These are phyloP conservation scores for Drepanosiphum platanoidis DNA, from an alignment of 2,888 invertebrate species.

Conservation along the genomic window DNA sequence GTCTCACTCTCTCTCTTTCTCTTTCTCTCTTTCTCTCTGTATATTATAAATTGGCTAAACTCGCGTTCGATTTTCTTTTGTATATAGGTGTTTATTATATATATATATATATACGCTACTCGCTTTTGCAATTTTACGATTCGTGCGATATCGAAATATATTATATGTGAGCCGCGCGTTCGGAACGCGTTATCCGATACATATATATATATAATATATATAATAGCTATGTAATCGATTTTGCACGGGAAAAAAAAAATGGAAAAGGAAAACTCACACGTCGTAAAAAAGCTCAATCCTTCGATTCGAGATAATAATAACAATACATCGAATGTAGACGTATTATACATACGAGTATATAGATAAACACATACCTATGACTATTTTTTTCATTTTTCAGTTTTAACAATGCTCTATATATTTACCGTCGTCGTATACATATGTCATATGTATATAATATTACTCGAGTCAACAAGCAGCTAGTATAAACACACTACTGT, in stretches of 20 bases:
- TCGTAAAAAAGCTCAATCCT: slow-evolving; percentile 26
- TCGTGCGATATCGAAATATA: neutral
- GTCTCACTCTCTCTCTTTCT: neutral
- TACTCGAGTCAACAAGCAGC: neutral
- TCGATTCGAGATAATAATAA: slow-evolving; percentile 34
- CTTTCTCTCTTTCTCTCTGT: neutral
- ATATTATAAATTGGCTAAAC: slow-evolving; percentile 21
- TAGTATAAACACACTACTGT: neutral
- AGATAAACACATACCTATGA: too few relatives aligned
- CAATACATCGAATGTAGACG: neutral
- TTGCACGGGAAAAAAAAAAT: neutral
- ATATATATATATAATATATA: neutral
- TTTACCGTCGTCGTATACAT: neutral
- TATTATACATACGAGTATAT: too few relatives aligned
- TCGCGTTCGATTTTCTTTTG: slow-evolving; percentile 30
- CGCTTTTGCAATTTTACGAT: slow-evolving; percentile 37
- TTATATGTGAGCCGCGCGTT: neutral
- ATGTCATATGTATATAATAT: neutral
- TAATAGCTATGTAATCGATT: neutral
- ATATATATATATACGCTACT: slow-evolving; percentile 1
- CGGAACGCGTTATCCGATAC: neutral
- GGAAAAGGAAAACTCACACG: neutral
- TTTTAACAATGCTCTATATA: neutral
- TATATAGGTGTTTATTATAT: neutral
- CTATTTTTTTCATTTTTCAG: neutral